These are phyloP conservation scores for Heliconius himera DNA, from an alignment of 1,140 invertebrate genomes.

Conservation along the genomic window DNA sequence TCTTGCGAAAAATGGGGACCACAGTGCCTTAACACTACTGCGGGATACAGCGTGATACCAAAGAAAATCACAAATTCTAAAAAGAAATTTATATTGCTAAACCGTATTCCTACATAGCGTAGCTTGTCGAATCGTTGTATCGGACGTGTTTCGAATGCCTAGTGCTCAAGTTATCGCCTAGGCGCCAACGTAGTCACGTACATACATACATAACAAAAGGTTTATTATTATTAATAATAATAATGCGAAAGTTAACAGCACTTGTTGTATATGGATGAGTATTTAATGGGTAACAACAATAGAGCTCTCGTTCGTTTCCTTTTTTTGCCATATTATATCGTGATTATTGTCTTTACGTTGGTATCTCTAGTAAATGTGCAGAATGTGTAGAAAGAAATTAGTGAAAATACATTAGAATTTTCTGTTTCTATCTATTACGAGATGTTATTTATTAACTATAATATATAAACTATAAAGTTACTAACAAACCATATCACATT, in stretches of 20 bases:
- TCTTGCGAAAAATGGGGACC: too few relatives aligned
- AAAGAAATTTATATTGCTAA: background rate
- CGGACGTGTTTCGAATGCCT: constrained; percentile 58
- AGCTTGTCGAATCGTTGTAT: constrained; percentile 50
- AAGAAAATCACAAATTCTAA: background rate
- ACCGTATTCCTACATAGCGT: constrained; percentile 1
- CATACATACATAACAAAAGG: constrained; percentile 47
- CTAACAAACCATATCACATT: too few relatives aligned
- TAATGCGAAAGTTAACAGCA: constrained; percentile 44
- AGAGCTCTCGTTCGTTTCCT: background rate
- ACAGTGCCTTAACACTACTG: too few relatives aligned
- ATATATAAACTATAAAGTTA: too few relatives aligned
- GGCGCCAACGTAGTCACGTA: constrained; percentile 56
- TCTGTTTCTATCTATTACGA: too few relatives aligned
- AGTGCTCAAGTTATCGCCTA: constrained; percentile 42
- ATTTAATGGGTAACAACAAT: constrained; percentile 1
- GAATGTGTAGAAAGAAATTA: too few relatives aligned
- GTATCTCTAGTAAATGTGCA: background rate
- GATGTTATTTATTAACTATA: too few relatives aligned
- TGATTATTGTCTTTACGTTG: background rate
- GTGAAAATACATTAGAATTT: too few relatives aligned
- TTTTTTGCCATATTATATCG: background rate
- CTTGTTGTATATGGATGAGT: background rate
- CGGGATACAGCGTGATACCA: too few relatives aligned
- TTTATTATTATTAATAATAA: constrained; percentile 44